Conservation (phyloP, 2,797 vertebrate genomes). For the Squalus acanthias region DNA sequence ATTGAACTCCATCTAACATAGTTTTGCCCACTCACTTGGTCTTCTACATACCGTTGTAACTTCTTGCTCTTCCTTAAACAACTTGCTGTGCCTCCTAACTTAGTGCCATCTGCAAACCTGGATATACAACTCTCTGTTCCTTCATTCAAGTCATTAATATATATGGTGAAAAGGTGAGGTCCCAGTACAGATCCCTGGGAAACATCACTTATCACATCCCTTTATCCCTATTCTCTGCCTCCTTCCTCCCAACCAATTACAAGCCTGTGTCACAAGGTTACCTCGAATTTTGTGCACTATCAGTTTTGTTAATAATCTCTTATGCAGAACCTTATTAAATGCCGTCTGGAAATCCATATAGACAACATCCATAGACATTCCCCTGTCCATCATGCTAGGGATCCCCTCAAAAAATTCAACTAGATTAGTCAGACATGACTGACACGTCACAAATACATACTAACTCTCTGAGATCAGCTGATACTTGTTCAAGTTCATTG, state of each 20-base stretch:
- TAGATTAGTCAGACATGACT: too few relatives aligned
- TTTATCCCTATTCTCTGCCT: too few relatives aligned
- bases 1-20: background rate
- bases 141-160: background rate
- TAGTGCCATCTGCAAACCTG: background rate
- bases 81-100: background rate
- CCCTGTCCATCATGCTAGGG: too few relatives aligned
- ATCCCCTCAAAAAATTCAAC: too few relatives aligned
- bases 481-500: too few relatives aligned
- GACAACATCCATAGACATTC: too few relatives aligned
- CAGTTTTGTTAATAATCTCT: too few relatives aligned
- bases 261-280: background rate
- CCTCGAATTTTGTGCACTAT: too few relatives aligned
- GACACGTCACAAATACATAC: too few relatives aligned
- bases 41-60: background rate
- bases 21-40: background rate
- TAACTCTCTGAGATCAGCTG: too few relatives aligned
- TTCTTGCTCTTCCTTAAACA: background rate
- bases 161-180: background rate
- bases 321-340: too few relatives aligned
- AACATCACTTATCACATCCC: background rate
- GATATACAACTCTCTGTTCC: background rate
- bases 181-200: background rate
- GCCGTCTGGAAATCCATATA: too few relatives aligned
- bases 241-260: background rate